phyloP scores from a whole-genome alignment of 2,888 invertebrate species.

The Cephus sareptanus region DNA sequence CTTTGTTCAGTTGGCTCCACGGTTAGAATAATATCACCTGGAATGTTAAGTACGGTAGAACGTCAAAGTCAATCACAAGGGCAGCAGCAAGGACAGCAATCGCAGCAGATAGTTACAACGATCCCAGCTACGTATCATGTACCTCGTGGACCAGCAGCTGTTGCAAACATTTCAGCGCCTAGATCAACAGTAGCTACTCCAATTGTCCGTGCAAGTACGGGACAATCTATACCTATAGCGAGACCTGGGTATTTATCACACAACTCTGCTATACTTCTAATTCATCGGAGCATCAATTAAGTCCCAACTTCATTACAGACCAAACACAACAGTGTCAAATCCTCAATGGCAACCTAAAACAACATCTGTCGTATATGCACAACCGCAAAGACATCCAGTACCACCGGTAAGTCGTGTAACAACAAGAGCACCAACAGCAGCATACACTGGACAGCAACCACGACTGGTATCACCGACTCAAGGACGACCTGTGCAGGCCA shows the following conservation, averaged over 20 bases:
- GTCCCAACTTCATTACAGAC: slow-evolving; percentile 33
- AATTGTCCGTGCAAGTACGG: slow-evolving; percentile 57
- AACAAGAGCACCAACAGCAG: slow-evolving; percentile 44
- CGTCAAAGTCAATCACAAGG: slow-evolving; percentile 49
- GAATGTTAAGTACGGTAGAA: slow-evolving; percentile 56
- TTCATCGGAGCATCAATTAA: neutral
- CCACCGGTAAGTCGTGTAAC: slow-evolving; percentile 55
- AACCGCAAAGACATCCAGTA: slow-evolving; percentile 55
- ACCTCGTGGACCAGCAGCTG: slow-evolving; percentile 76
- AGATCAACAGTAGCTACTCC: slow-evolving; percentile 73
- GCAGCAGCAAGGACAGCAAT: slow-evolving; percentile 43
- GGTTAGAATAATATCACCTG: slow-evolving; percentile 60
- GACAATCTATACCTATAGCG: slow-evolving; percentile 56
- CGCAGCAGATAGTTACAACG: slow-evolving; percentile 61
- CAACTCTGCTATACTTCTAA: neutral
- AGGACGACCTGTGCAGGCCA: slow-evolving; percentile 58
- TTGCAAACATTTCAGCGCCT: slow-evolving; percentile 79
- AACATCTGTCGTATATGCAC: slow-evolving; percentile 58
- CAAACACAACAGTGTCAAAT: slow-evolving; percentile 51
- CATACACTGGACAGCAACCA: slow-evolving; percentile 40
- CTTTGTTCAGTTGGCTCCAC: slow-evolving; percentile 60
- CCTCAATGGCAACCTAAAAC: slow-evolving; percentile 58
- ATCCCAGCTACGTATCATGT: slow-evolving; percentile 65
- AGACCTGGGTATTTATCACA: slow-evolving; percentile 49
- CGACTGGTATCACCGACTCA: slow-evolving; percentile 52